Evolutionary conservation across 1,140 invertebrate genomes (phyloP), one percentile per base, ranked within the genome.

Genomic region (Triops longicaudatus): DNA sequence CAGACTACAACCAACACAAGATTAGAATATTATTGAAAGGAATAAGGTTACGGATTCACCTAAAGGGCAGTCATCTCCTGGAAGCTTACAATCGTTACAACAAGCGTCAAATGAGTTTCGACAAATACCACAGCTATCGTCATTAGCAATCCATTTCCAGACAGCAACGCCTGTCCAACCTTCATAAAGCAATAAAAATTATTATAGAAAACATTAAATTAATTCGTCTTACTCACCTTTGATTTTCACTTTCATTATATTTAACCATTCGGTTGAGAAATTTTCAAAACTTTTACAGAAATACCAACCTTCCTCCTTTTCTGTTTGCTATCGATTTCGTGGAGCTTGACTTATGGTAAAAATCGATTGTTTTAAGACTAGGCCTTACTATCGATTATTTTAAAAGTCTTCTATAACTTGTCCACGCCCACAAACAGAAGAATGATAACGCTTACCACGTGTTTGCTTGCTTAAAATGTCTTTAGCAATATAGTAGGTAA

Each of bases 111-210:
- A 99, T 37, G 97, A 91, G 92, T 98, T 96, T 79, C 97, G 91
- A 87, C 98, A 99, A 84, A 99, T 99, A 73, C 98, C 97, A 85
- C 98, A 99, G 84, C 95, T 98, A 82, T 99, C 98, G 86, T 99
- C 97, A 86, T 98, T 98, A 6, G 96, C 96, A 79, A 98, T 84
- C 98, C 98, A 99, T 83, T 93, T 90, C 98, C 98, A 99, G 83
- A 94, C 94, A 80, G 96, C 96, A 72, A 98, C 96, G 78, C 93
- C 94, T 78, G 91, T 95, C 95, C 96, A 98, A 85, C 90, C 92
- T 93, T 74, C 41, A 82, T 81, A 76, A 80, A 73, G 79, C 73
- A 73, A 10, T 79, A 63, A 27, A 11, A 79, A 77, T 31, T 26
- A 43, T 63, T 37, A 72, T 26, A 17, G 26, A 1, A 4, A 6